Percentiles rank a stretch among this genome's conserved stretches.
These are phyloP conservation scores for Ornithorhynchus anatinus DNA, from an alignment of 2,113 vertebrate species.

Conservation along the genomic window DNA sequence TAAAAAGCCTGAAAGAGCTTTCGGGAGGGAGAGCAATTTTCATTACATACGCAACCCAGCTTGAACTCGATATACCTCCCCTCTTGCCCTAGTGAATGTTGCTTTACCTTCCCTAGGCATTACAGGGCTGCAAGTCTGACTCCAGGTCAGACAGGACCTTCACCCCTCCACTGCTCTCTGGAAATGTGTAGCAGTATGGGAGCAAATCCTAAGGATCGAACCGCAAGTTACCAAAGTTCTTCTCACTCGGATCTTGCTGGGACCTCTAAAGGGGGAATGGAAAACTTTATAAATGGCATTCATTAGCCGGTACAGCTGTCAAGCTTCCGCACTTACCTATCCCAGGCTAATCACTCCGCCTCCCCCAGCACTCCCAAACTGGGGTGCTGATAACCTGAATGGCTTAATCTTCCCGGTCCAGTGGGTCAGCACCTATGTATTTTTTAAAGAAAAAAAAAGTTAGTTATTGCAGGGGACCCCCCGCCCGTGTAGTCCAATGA, in stretches of 20 bases:
- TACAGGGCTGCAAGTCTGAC: background rate
- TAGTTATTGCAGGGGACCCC: too few species aligned
- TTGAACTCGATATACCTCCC: background rate
- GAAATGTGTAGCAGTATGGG: background rate
- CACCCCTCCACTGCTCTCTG: background rate
- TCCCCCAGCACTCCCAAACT: background rate
- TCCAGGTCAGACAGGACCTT: background rate
- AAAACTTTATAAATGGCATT: background rate
- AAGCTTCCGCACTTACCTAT: slow-evolving; percentile 45
- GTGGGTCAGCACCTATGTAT: slow-evolving; percentile 20
- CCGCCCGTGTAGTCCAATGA: too few species aligned
- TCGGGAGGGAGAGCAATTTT: slow-evolving; percentile 16
- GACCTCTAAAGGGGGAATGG: background rate
- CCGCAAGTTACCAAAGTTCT: background rate
- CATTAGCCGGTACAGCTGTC: background rate
- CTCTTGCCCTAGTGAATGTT: background rate
- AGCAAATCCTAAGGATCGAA: background rate
- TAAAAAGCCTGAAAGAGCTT: background rate
- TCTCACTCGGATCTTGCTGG: background rate
- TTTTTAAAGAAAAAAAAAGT: too few species aligned
- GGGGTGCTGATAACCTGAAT: background rate
- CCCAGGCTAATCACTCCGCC: slow-evolving; percentile 18
- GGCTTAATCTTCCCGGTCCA: too few species aligned
- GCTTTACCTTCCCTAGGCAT: accelerated
- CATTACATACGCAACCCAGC: background rate